Conservation (phyloP, 1,140 invertebrate species). For the Nephila pilipes region DNA sequence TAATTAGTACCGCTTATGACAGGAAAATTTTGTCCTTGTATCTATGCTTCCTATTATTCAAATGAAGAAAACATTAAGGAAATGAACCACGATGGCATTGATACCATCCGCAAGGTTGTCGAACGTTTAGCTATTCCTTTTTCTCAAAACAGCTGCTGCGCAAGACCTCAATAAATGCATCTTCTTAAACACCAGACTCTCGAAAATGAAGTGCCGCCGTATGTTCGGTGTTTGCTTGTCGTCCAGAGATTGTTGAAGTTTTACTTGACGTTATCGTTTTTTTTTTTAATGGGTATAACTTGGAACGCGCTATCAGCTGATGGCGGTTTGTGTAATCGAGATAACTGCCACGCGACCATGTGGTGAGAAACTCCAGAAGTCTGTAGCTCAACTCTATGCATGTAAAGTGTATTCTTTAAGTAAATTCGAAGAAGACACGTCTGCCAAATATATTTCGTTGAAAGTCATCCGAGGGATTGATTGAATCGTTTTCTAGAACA, state of each 20-base stretch:
- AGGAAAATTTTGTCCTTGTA: no score
- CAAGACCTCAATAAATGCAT: not conserved
- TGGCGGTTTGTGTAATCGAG: slow-evolving; percentile 55
- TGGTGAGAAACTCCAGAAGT: slow-evolving; percentile 58
- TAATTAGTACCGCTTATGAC: no score
- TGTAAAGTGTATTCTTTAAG: not conserved
- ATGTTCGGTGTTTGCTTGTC: slow-evolving; percentile 61
- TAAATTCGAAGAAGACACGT: not conserved
- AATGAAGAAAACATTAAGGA: no score
- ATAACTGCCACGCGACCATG: slow-evolving; percentile 56
- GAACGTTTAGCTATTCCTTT: not conserved
- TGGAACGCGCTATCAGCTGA: not conserved
- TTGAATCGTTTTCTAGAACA: not conserved
- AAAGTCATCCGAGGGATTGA: not conserved
- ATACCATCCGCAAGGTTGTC: not conserved
- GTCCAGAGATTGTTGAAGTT: slow-evolving; percentile 46
- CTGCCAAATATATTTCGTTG: not conserved
- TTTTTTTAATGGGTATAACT: not conserved
- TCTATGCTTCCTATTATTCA: no score
- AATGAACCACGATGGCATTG: no score
- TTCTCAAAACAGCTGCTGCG: not conserved
- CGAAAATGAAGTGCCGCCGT: slow-evolving; percentile 45
- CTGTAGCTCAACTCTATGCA: not conserved
- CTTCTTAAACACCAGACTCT: not conserved
- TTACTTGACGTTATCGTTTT: slow-evolving; percentile 41